These are phyloP conservation scores for Chrysolina oricalcia DNA, from an alignment of 2,888 invertebrate species.

Conservation along the genomic window DNA sequence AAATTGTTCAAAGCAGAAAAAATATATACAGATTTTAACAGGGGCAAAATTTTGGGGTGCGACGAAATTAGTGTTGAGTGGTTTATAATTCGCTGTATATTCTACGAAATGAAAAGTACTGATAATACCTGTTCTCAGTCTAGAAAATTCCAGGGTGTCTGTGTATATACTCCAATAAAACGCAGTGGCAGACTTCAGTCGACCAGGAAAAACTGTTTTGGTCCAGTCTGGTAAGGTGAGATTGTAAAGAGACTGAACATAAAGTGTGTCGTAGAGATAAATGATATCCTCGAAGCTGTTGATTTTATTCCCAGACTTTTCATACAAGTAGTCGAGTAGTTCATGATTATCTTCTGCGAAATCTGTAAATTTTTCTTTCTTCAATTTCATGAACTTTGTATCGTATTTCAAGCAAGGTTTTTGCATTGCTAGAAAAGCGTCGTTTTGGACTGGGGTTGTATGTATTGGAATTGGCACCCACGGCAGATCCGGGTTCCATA, in stretches of 20 bases:
- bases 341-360: constrained; percentile 71
- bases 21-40: too few relatives aligned
- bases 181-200: constrained; percentile 58
- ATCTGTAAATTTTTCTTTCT: constrained; percentile 18
- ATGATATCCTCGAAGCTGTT: constrained; percentile 71
- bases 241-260: constrained; percentile 79
- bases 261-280: constrained; percentile 76
- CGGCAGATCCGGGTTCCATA: constrained; percentile 76
- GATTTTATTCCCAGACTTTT: constrained; percentile 76
- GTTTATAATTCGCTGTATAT: neutral
- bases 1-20: too few relatives aligned
- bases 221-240: constrained; percentile 57
- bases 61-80: too few relatives aligned
- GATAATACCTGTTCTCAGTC: constrained; percentile 72
- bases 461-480: constrained; percentile 87
- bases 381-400: constrained; percentile 32
- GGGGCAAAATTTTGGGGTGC: too few relatives aligned
- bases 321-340: constrained; percentile 77
- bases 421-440: constrained; percentile 67
- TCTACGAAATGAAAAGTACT: neutral
- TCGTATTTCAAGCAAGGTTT: constrained; percentile 51
- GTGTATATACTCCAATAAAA: constrained; percentile 74
- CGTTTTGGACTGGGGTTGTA: constrained; percentile 76
- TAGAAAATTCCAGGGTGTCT: constrained; percentile 73
- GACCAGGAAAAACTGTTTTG: constrained; percentile 74